Evolutionary conservation across 2,888 invertebrate genomes (phyloP).

Genomic region (Latheticus oryzae): DNA sequence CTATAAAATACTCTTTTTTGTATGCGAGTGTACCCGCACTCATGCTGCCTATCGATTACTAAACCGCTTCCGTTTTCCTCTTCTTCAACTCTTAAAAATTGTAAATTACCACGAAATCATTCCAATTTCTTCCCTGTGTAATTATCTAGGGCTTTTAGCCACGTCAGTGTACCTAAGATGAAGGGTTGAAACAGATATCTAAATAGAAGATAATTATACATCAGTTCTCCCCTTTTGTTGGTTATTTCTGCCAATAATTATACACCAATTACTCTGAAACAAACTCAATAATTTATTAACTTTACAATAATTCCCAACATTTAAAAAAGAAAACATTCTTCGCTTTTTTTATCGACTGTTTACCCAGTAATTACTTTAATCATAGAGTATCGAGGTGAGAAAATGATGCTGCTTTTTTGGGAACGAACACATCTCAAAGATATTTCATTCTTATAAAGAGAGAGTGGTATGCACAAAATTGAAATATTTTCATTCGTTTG

Average conservation of each 20-base stretch:
- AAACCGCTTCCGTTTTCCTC: too few relatives aligned
- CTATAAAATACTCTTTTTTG: too few relatives aligned
- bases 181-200: slow-evolving; percentile 37
- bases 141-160: slow-evolving; percentile 30
- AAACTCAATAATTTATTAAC: slow-evolving; percentile 33
- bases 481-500: slow-evolving; percentile 18
- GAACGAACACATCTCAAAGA: slow-evolving; percentile 9
- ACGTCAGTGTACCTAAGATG: slow-evolving; percentile 25
- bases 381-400: slow-evolving; percentile 59
- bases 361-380: slow-evolving; percentile 49
- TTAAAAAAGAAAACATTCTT: slow-evolving; percentile 9
- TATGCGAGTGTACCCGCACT: too few relatives aligned
- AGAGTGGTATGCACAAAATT: slow-evolving; percentile 27
- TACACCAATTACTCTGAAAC: slow-evolving; percentile 28
- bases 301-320: slow-evolving; percentile 17
- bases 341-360: slow-evolving; percentile 25
- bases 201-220: slow-evolving; percentile 33
- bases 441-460: slow-evolving; percentile 6
- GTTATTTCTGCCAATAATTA: slow-evolving; percentile 37
- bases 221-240: slow-evolving; percentile 31
- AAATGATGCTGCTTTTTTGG: slow-evolving; percentile 54
- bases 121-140: slow-evolving; percentile 9
- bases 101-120: too few relatives aligned
- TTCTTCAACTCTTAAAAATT: too few relatives aligned
- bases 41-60: too few relatives aligned